Evolutionary conservation across 37 sponge, comb jelly and placozoan species (phyloP), one percentile per base, ranked within the genome.

Genomic region (Agelas oroides): DNA sequence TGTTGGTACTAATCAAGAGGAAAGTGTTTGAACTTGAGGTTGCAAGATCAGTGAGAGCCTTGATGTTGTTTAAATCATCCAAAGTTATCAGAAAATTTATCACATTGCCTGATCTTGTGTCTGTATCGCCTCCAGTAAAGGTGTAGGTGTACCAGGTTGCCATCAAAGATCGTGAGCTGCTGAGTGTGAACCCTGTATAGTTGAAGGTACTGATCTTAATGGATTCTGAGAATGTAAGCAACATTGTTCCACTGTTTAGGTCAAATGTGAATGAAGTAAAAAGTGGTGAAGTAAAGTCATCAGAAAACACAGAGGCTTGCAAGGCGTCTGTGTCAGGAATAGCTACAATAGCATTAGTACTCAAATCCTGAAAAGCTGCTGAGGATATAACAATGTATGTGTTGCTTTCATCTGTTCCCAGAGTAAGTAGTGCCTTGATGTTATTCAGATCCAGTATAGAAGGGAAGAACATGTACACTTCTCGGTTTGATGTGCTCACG

Each of bases 221-320:
- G 14, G 97, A 94, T 53, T 97, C 94, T 31, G 94, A 91, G 66
- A 97, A 97, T 2, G 89, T 97, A 27, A 97, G 69, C 1, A 35
- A n/a, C 14, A 97, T 37, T 0, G 80, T 53, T 1, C 92, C 92
- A 19, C 11, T 37, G 74, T 91, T 79, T 0, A 97, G 85, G 46
- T 97, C 94, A 62, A 97, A 81, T 14, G 59, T 46, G 75, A 83
- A 97, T 0, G 30, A 40, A 1, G 60, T 40, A 28, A 97, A 30
- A 38, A 65, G 73, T 31, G 97, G 97, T 39, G 79, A 46, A 14
- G 79, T 78, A 6, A 25, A 71, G 41, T 97, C 94, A 30, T 33
- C 65, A 2, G 36, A 64, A 72, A 95, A 91, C 11, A 28, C 61
- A 3, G 73, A 67, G n/a, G 97, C 92, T 73, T 76, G 86, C 27